Conservation (phyloP, 2,797 vertebrate genomes). For the Sciurus vulgaris region DNA sequence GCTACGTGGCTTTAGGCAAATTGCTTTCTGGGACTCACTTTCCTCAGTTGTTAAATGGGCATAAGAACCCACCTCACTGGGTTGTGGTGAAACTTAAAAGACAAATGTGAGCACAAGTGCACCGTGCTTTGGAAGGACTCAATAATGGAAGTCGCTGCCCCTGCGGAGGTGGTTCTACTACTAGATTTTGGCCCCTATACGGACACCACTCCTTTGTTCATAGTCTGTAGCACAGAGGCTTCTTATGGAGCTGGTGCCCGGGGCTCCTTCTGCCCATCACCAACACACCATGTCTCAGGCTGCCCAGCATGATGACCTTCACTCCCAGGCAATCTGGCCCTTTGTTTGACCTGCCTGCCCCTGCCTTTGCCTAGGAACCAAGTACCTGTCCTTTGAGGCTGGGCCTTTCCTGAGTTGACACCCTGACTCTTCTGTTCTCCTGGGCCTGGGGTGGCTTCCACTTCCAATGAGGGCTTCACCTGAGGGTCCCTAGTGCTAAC, state of each 20-base stretch:
- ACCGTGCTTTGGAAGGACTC: too few relatives aligned
- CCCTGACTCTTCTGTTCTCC: neutral
- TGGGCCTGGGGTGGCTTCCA: neutral
- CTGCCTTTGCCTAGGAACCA: neutral
- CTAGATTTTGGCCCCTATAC: neutral
- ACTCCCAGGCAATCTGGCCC: too few relatives aligned
- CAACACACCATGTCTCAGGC: neutral
- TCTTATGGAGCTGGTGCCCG: neutral
- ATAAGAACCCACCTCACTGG: neutral
- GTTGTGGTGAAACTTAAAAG: neutral
- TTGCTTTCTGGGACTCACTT: constrained; percentile 32
- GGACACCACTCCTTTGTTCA: neutral
- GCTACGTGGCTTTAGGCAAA: neutral
- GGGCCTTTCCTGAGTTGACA: neutral
- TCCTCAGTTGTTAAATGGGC: neutral
- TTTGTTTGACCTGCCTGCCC: neutral
- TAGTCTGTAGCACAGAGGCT: neutral
- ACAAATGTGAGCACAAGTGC: neutral
- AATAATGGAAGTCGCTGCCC: neutral
- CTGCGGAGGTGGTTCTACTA: neutral
- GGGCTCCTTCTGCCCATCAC: neutral
- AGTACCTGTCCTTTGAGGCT: neutral
- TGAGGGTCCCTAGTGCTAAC: neutral
- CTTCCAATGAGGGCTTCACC: neutral
- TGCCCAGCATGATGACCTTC: neutral